Base-by-base conservation (phyloP, 2,113 vertebrate species). In the Phrynosoma platyrhinos region DNA sequence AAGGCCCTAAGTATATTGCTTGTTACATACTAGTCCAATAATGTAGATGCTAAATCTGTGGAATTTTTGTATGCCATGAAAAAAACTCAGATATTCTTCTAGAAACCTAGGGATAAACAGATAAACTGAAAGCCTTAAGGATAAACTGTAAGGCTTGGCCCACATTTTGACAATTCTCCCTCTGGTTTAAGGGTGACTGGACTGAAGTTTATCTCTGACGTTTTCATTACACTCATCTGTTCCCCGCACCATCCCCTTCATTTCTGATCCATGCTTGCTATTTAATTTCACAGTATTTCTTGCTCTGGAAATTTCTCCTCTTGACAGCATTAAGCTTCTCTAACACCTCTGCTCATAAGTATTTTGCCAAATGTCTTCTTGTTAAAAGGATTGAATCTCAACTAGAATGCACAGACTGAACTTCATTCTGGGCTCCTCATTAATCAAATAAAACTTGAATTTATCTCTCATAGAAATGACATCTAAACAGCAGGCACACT, bases 331-430 rank as follows among this genome's bases (percentile, higher is more conserved):
- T 68, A 84, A 92, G 74, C 2, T 20, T 62, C 84, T 83, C 66
- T 91, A 84, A 88, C 88, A 83, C 18, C 9, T 82, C 81, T 86
- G 53, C 2, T 72, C 27, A 27, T 21, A 81, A 9, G 40, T 5
- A n/a, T 85, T 2, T 74, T 87, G 53, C 82, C 84, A 16, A 84
- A 62, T 86, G 81, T 1, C 87, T 76, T 88, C 68, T 82, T 91
- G 21, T 77, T 58, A 47, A 84, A 53, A 79, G 47, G 66, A 79
- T 83, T 30, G 52, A n/a, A 18, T 88, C 71, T 42, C 55, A 69
- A 9, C 18, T 25, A n/a, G 16, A 83, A 79, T 30, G 58, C 30
- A 78, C 18, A n/a, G 64, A 10, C 25, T 78, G 36, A 32, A 40
- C 64, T 84, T 25, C 20, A 62, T 74, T 62, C 68, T 75, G 32